phyloP scores from a whole-genome alignment of 2,113 vertebrate species.

The Thunnus thynnus region DNA sequence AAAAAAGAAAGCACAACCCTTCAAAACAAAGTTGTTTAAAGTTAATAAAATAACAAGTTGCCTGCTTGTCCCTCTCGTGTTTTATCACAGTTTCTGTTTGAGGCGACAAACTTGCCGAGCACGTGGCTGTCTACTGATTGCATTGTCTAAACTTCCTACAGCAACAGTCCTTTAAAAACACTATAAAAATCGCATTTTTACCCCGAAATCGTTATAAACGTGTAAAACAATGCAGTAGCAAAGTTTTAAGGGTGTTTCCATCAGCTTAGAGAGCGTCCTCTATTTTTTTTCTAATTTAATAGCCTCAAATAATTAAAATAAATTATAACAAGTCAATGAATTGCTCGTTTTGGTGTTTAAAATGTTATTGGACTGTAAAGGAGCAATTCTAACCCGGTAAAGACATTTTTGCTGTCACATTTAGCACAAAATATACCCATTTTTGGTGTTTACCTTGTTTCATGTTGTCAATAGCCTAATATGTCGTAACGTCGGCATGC shows the following conservation, averaged over 20 bases:
- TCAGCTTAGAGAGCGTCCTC: rapidly evolving
- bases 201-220: neutral
- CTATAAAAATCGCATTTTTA: neutral
- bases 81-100: constrained; percentile 58
- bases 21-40: neutral
- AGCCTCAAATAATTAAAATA: constrained; percentile 34
- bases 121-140: constrained; percentile 84
- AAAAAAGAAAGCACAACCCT: neutral
- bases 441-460: constrained; percentile 70
- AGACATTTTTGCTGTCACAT: neutral
- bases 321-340: constrained; percentile 5
- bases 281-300: constrained; percentile 69
- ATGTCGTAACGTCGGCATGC: constrained; percentile 72
- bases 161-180: constrained; percentile 72
- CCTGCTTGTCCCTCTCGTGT: neutral
- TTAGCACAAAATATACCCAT: neutral
- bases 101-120: constrained; percentile 77
- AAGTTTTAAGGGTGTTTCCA: constrained; percentile 44
- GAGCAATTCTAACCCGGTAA: neutral
- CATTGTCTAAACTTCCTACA: constrained; percentile 83
- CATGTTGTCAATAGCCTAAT: constrained; percentile 62
- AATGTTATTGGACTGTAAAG: constrained; percentile 3
- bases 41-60: neutral
- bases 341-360: neutral
- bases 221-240: rapidly evolving